Percentiles rank a stretch among this genome's conserved stretches.
phyloP scores from a whole-genome alignment of 2,113 vertebrate genomes.

The Baryphthengus martii region DNA sequence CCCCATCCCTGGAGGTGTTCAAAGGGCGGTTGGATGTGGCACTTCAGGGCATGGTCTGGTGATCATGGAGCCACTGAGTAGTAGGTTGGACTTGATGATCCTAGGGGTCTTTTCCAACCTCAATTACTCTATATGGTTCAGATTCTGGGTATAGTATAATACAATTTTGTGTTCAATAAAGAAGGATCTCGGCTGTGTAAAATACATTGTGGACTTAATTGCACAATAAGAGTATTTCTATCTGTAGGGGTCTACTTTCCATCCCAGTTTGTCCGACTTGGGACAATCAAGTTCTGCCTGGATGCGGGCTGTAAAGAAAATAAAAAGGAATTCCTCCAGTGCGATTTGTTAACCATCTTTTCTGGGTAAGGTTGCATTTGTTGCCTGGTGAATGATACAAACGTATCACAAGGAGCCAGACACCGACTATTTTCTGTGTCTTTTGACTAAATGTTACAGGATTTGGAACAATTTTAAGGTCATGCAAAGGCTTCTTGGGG shows the following conservation, averaged over 20 bases:
- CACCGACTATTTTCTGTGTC: neutral
- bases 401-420: neutral
- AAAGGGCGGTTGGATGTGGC: no score
- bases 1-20: no score
- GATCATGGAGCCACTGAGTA: no score
- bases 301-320: neutral
- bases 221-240: accelerated
- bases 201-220: neutral
- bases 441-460: neutral
- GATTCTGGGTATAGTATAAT: accelerated
- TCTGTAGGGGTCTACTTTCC: neutral
- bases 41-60: no score
- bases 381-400: neutral
- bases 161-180: neutral
- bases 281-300: neutral
- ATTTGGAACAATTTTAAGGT: neutral
- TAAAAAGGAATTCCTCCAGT: neutral
- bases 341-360: neutral
- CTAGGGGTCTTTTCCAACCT: no score
- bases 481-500: neutral
- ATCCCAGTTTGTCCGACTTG: neutral
- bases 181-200: neutral
- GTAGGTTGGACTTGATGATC: no score
- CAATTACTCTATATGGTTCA: no score
- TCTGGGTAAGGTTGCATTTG: neutral